Percentiles rank a stretch among this genome's conserved stretches.
These are phyloP conservation scores for Turdus rufiventris DNA, from an alignment of 2,113 vertebrate species.

Conservation along the genomic window DNA sequence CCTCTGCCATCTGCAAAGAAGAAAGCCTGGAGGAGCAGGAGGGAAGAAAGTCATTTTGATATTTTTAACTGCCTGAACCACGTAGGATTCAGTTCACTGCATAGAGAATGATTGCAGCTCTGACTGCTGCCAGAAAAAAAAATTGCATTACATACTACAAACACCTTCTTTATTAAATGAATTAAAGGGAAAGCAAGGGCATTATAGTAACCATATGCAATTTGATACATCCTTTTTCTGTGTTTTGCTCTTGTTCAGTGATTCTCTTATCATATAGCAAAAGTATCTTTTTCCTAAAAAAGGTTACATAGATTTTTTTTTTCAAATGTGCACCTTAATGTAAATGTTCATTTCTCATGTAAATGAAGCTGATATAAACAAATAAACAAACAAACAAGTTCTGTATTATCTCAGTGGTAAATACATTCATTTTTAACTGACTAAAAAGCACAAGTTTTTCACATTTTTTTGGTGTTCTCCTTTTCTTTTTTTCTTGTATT, in stretches of 20 bases:
- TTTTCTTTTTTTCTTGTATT: not conserved
- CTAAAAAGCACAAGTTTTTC: not conserved
- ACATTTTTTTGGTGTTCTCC: not conserved
- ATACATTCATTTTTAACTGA: not conserved
- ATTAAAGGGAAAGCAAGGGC: not conserved
- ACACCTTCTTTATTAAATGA: not conserved
- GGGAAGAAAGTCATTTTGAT: not conserved
- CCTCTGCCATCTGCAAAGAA: constrained; percentile 27
- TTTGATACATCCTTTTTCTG: not conserved
- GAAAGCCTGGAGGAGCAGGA: constrained; percentile 11
- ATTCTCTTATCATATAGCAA: not conserved
- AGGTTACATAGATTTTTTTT: not conserved
- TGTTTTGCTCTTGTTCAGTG: not conserved
- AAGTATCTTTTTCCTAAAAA: not conserved
- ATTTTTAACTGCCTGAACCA: not conserved
- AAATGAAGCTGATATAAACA: not conserved
- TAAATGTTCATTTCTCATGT: not conserved
- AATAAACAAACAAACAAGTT: not conserved
- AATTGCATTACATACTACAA: not conserved
- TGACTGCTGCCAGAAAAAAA: not conserved
- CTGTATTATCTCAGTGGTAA: not conserved
- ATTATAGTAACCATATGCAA: not conserved
- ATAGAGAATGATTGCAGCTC: not conserved
- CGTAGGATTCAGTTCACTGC: not conserved
- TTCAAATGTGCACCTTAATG: not conserved